A percentile compares a stretch with the other conserved stretches of the same genome.
Conservation (phyloP, 2,888 invertebrate species). For the Abscondita cerata region DNA sequence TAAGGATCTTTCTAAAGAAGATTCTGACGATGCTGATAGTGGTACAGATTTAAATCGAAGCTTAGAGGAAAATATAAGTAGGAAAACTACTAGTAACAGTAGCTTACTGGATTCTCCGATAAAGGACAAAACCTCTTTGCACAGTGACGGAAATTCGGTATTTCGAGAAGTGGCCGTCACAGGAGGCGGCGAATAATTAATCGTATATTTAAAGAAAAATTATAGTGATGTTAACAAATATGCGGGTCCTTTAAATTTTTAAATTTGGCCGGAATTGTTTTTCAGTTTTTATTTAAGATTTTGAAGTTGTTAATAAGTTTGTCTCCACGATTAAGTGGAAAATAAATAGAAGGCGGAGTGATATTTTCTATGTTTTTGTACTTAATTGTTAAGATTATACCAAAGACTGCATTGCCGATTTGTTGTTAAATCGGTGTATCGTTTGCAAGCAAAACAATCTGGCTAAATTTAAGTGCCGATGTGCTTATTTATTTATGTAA, state of each 20-base stretch:
- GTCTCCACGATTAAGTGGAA: conserved; percentile 10
- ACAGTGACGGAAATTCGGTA: conserved; percentile 55
- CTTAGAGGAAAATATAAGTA: conserved; percentile 38
- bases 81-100: conserved; percentile 41
- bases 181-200: conserved; percentile 61
- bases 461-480: conserved; percentile 31
- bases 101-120: conserved; percentile 59
- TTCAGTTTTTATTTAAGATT: conserved; percentile 29
- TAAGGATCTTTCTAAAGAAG: conserved; percentile 48
- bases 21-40: conserved; percentile 37
- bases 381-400: conserved; percentile 49
- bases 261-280: conserved; percentile 34
- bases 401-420: conserved; percentile 45
- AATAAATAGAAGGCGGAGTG: conserved; percentile 32
- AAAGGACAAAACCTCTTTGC: conserved; percentile 56
- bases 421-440: conserved; percentile 33
- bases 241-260: conserved; percentile 38
- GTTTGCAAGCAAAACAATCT: conserved; percentile 37
- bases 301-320: conserved; percentile 31
- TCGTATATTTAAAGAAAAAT: conserved; percentile 3
- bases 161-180: conserved; percentile 64
- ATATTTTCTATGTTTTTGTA: conserved; percentile 47
- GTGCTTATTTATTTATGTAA: conserved; percentile 41
- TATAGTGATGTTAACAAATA: conserved; percentile 32
- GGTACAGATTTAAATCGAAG: conserved; percentile 25